Percentiles rank a stretch among this genome's conserved stretches.
Conservation (phyloP, 2,888 invertebrate species). For the Hoplodrina ambigua region DNA sequence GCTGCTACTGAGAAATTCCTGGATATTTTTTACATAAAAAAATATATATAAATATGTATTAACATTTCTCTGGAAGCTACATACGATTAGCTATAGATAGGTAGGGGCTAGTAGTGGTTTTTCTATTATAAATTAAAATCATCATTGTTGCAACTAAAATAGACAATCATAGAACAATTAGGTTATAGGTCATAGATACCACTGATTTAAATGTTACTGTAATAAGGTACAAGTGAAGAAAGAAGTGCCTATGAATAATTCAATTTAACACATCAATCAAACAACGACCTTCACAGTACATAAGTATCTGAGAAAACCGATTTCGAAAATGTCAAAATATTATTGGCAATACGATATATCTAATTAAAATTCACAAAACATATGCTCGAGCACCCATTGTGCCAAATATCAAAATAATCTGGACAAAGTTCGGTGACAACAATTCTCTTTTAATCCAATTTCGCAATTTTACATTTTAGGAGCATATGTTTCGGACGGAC, state of each 20-base stretch:
- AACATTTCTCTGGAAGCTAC: not conserved
- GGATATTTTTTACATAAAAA: too few relatives aligned
- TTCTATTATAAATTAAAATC: not conserved
- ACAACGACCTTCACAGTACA: not conserved
- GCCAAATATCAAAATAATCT: constrained; percentile 77
- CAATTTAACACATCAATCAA: constrained; percentile 13
- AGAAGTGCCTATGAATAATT: not conserved
- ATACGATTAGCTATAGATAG: not conserved
- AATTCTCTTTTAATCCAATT: constrained; percentile 85
- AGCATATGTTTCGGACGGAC: constrained; percentile 82
- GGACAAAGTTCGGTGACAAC: constrained; percentile 78
- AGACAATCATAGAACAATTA: not conserved
- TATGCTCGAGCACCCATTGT: constrained; percentile 74
- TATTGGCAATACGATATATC: constrained; percentile 71
- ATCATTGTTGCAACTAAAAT: not conserved
- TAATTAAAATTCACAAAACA: constrained; percentile 78
- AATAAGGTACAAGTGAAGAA: too few relatives aligned
- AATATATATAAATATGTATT: too few relatives aligned
- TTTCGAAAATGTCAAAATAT: constrained; percentile 78
- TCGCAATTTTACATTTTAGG: constrained; percentile 79
- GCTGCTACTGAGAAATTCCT: too few relatives aligned
- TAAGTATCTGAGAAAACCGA: constrained; percentile 26
- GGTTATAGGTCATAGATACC: not conserved
- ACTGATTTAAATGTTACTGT: not conserved
- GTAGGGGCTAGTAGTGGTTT: too few relatives aligned